These are phyloP conservation scores for Tautogolabrus adspersus DNA, from an alignment of 2,113 vertebrate genomes.

Conservation along the genomic window DNA sequence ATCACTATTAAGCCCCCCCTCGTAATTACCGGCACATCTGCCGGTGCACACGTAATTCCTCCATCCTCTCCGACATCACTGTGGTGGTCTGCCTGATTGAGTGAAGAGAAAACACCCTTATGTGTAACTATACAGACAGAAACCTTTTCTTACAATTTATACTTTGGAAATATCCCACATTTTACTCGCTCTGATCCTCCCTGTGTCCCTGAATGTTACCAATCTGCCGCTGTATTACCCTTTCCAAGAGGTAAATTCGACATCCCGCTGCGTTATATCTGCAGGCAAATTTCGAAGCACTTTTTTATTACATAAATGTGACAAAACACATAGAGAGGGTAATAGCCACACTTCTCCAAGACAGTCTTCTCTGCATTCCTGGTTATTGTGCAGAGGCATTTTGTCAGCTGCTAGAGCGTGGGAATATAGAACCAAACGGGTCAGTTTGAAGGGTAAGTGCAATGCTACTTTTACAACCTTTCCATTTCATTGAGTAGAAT, in stretches of 20 bases:
- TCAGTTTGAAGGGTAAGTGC: neutral
- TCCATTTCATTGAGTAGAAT: neutral
- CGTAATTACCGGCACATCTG: slow-evolving; percentile 82
- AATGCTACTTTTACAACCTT: neutral
- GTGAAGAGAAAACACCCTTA: neutral
- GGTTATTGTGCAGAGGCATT: slow-evolving; percentile 32
- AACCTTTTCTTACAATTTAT: slow-evolving; percentile 5
- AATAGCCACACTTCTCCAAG: slow-evolving; percentile 21
- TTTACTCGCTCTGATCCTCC: neutral
- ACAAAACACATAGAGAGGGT: slow-evolving; percentile 36
- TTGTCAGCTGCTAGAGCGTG: neutral
- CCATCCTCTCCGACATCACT: slow-evolving; percentile 67
- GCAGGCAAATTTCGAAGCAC: slow-evolving; percentile 49
- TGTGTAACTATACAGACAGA: neutral
- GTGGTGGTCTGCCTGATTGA: slow-evolving; percentile 8
- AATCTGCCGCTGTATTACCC: slow-evolving; percentile 28
- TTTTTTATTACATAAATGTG: slow-evolving; percentile 42
- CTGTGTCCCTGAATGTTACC: slow-evolving; percentile 2
- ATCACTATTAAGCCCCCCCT: slow-evolving; percentile 74
- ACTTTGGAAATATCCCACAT: slow-evolving; percentile 21
- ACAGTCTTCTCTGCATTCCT: neutral
- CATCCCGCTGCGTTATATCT: slow-evolving; percentile 46
- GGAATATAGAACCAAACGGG: slow-evolving; percentile 5
- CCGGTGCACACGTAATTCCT: slow-evolving; percentile 55
- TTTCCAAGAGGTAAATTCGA: slow-evolving; percentile 37